Evolutionary conservation across 2,113 vertebrate genomes (phyloP).

Genomic region (Lamprotornis superbus): DNA sequence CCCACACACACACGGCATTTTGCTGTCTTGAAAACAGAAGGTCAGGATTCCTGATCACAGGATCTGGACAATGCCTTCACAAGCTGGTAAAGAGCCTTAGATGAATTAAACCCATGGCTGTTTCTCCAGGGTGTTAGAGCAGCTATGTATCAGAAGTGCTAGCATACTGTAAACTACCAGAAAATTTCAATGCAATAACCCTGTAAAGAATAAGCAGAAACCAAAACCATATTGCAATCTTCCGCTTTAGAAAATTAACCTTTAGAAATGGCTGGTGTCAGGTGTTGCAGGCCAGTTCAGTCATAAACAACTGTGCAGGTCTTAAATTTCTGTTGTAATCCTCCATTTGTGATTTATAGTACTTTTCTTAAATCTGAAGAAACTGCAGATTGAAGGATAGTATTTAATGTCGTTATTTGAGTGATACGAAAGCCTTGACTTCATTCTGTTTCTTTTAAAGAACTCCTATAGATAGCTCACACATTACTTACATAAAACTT

Average conservation of each 20-base stretch:
- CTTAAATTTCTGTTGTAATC: background rate
- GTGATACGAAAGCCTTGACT: accelerated
- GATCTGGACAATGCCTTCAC: background rate
- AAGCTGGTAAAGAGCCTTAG: background rate
- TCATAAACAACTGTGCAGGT: background rate
- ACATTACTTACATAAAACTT: background rate
- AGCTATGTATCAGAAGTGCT: background rate
- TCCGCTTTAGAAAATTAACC: background rate
- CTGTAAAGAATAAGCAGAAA: background rate
- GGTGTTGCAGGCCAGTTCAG: background rate
- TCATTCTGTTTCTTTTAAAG: background rate
- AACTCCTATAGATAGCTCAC: background rate
- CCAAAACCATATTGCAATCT: background rate
- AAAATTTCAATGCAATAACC: background rate
- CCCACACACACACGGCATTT: background rate
- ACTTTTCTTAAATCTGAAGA: background rate
- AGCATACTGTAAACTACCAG: background rate
- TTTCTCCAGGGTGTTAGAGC: background rate
- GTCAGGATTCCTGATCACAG: background rate
- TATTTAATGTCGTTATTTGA: background rate
- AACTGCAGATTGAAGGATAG: background rate
- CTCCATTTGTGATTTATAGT: background rate
- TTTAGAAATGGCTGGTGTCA: background rate
- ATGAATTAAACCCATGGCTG: background rate
- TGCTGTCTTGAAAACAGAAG: background rate